Evolutionary conservation across 2,797 vertebrate genomes (phyloP).

Genomic region (Leptoclinus maculatus): DNA sequence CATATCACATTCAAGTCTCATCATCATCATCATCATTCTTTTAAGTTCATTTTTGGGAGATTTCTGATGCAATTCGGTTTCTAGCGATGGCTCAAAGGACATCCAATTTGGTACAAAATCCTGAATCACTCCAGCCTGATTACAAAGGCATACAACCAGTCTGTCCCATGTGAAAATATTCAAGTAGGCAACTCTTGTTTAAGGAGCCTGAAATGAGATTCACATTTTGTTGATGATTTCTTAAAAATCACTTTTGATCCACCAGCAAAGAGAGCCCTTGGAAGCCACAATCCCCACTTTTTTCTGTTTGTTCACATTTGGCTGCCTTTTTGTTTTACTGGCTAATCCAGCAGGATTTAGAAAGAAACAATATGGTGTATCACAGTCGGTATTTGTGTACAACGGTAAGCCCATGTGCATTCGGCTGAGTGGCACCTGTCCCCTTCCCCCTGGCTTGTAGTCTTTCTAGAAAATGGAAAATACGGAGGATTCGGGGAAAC

Average conservation of each 20-base stretch:
- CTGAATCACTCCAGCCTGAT: background rate
- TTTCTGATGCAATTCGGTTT: conserved; percentile 40
- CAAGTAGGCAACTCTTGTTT: conserved; percentile 30
- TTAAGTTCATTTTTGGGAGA: conserved; percentile 23
- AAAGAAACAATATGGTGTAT: conserved; percentile 77
- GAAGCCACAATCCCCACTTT: conserved; percentile 59
- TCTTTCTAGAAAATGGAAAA: conserved; percentile 74
- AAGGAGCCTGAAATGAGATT: conserved; percentile 41
- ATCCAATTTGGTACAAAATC: conserved; percentile 9
- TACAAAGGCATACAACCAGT: conserved; percentile 10
- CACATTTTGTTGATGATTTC: conserved; percentile 54
- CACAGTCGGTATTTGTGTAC: conserved; percentile 78
- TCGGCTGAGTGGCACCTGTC: conserved; percentile 81
- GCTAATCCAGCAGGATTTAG: conserved; percentile 76
- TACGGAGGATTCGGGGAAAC: conserved; percentile 69
- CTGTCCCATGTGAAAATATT: conserved; percentile 25
- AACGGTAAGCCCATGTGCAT: conserved; percentile 77
- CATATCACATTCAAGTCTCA: conserved; percentile 42
- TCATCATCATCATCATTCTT: conserved; percentile 37
- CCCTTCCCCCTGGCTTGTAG: conserved; percentile 69
- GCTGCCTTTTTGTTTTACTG: conserved; percentile 73
- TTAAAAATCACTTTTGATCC: conserved; percentile 63
- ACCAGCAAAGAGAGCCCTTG: conserved; percentile 51
- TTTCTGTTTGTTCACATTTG: conserved; percentile 69
- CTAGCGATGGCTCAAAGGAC: conserved; percentile 31